phyloP scores from a whole-genome alignment of 2,797 vertebrate species.

The Microctenopoma stevenorrisi region DNA sequence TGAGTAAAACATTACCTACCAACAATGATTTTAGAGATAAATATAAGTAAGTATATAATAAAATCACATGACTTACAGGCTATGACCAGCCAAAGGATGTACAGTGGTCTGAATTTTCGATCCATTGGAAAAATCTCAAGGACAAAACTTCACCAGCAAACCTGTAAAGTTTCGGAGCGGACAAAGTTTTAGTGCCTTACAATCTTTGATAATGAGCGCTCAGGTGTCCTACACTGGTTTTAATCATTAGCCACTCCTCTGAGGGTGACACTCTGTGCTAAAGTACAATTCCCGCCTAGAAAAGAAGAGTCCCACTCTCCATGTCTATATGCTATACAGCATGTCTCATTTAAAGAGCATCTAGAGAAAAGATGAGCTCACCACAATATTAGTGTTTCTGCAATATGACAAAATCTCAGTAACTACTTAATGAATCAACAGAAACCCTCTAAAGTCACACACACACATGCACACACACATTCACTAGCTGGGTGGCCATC shows the following conservation, averaged over 20 bases:
- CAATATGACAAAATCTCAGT: neutral
- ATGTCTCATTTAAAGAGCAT: neutral
- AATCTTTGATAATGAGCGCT: constrained; percentile 11
- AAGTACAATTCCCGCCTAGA: constrained; percentile 1
- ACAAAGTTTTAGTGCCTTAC: neutral
- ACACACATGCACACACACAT: no score
- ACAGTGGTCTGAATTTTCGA: constrained; percentile 15
- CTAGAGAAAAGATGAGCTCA: neutral
- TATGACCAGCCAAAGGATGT: constrained; percentile 33
- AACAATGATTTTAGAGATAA: neutral
- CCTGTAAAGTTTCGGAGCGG: neutral
- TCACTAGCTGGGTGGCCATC: neutral
- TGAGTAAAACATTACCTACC: neutral
- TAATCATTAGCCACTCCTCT: constrained; percentile 63
- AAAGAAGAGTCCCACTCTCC: neutral
- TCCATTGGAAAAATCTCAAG: constrained; percentile 39
- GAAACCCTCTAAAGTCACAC: no score
- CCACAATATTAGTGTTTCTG: neutral
- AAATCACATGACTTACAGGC: constrained; percentile 47
- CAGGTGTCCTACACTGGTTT: constrained; percentile 38
- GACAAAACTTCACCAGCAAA: constrained; percentile 1
- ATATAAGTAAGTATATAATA: neutral
- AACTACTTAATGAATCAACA: neutral
- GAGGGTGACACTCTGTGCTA: constrained; percentile 16
- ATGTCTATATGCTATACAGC: neutral